These are phyloP conservation scores for Adelphocoris suturalis DNA, from an alignment of 2,888 invertebrate species.

Conservation along the genomic window DNA sequence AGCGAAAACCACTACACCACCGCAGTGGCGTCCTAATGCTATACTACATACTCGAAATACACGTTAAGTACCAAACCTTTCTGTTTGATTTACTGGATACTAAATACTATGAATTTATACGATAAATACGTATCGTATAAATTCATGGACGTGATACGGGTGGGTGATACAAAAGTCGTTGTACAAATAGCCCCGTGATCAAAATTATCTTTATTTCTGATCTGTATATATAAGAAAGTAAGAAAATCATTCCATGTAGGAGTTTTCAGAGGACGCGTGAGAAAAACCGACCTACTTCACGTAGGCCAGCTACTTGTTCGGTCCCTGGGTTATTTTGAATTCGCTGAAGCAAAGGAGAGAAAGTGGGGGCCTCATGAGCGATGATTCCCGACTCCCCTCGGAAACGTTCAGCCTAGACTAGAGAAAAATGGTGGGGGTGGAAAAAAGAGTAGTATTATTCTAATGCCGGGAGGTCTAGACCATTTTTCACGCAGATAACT, in stretches of 20 bases:
- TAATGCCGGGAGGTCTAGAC: slow-evolving; percentile 60
- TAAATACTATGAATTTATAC: no score
- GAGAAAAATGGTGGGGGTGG: neutral
- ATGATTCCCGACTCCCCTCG: slow-evolving; percentile 47
- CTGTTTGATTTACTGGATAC: no score
- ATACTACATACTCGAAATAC: no score
- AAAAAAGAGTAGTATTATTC: slow-evolving; percentile 50
- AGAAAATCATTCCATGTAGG: neutral
- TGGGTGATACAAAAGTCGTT: no score
- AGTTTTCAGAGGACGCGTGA: neutral
- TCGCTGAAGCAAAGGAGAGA: slow-evolving; percentile 56
- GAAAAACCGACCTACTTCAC: slow-evolving; percentile 23
- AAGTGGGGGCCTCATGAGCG: slow-evolving; percentile 45
- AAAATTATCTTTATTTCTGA: neutral
- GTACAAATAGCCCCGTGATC: no score
- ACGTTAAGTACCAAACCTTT: no score
- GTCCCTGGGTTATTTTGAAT: slow-evolving; percentile 61
- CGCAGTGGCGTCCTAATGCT: no score
- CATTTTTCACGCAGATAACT: slow-evolving; percentile 67
- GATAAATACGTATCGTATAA: no score
- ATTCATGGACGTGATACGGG: no score
- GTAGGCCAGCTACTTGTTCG: slow-evolving; percentile 54
- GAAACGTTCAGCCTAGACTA: neutral
- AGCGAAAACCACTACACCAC: no score
- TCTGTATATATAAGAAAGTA: neutral